phyloP scores from a whole-genome alignment of 1,140 invertebrate species.

The Vanessa atalanta region DNA sequence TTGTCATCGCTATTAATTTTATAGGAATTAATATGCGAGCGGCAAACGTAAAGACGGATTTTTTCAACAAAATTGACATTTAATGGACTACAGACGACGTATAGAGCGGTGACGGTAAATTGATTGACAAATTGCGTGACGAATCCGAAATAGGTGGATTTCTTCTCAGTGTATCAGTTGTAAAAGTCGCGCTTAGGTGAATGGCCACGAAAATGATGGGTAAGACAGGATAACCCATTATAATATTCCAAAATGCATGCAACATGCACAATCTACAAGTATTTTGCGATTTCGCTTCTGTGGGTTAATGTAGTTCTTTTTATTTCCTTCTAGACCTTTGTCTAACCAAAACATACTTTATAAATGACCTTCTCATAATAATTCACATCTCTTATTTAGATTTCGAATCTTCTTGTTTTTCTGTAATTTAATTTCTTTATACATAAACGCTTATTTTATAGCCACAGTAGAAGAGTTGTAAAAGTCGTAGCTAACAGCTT shows the following conservation, averaged over 20 bases:
- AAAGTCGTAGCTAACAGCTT: conserved; percentile 68
- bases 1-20: conserved; percentile 79
- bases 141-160: conserved; percentile 78
- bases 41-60: conserved; percentile 64
- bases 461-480: conserved; percentile 64
- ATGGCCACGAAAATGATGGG: conserved; percentile 41
- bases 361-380: no score
- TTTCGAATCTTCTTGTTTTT: no score
- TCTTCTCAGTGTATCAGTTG: conserved; percentile 72
- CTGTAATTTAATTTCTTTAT: background rate
- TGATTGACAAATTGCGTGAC: conserved; percentile 80
- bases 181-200: conserved; percentile 61
- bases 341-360: no score
- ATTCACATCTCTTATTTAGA: no score
- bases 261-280: no score
- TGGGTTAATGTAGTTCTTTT: no score
- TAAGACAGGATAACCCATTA: background rate
- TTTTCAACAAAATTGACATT: conserved; percentile 74
- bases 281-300: no score
- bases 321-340: no score
- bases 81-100: conserved; percentile 67
- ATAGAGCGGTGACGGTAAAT: conserved; percentile 68
- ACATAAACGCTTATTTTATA: conserved; percentile 37
- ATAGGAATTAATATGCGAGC: conserved; percentile 76
- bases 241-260: background rate